A percentile compares a stretch with the other conserved stretches of the same genome.
phyloP scores from a whole-genome alignment of 1,140 invertebrate genomes.

The Arion vulgaris region DNA sequence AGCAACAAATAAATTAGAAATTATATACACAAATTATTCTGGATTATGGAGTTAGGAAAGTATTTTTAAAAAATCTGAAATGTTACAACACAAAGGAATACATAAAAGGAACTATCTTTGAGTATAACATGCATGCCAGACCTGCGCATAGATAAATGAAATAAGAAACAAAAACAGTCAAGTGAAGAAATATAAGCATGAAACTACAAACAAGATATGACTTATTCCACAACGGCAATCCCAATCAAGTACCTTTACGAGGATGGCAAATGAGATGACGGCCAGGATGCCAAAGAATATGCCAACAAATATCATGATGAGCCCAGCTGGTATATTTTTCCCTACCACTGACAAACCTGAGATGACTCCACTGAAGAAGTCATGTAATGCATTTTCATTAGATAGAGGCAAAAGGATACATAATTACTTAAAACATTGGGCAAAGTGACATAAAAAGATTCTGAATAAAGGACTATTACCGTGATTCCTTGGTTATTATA shows the following conservation, averaged over 20 bases:
- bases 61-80: no score
- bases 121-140: no score
- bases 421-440: neutral
- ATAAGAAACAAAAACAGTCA: no score
- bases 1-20: no score
- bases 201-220: neutral
- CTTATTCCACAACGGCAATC: neutral
- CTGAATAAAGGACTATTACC: no score
- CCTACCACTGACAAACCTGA: constrained; percentile 53
- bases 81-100: no score
- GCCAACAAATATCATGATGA: constrained; percentile 68
- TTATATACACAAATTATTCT: no score
- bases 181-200: neutral
- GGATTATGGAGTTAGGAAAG: no score
- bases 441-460: no score
- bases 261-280: constrained; percentile 55
- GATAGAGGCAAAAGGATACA: neutral
- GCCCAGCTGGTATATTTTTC: constrained; percentile 58
- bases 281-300: constrained; percentile 63
- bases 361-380: constrained; percentile 64
- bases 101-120: no score
- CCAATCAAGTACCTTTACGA: constrained; percentile 61
- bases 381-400: neutral
- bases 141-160: no score
- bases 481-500: no score